Conservation (phyloP, 2,797 vertebrate genomes). For the Salmo trutta region DNA sequence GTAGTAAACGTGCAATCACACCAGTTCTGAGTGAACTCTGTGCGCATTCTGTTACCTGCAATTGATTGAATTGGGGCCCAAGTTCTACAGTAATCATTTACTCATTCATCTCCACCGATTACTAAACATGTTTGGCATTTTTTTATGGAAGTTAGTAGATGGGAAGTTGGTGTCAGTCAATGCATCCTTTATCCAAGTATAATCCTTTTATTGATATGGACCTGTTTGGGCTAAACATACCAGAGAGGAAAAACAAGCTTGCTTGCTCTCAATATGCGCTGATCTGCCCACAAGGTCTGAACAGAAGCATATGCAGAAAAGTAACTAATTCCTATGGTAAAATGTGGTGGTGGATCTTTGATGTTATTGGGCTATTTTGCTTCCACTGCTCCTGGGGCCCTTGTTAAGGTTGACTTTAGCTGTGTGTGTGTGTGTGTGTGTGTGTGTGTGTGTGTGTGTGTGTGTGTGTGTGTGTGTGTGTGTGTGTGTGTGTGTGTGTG, state of each 20-base stretch:
- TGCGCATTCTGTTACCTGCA: not conserved
- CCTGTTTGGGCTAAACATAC: not conserved
- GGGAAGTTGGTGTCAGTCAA: conserved; percentile 18
- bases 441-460: not conserved
- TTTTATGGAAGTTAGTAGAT: not conserved
- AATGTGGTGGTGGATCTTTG: too few relatives aligned
- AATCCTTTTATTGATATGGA: conserved; percentile 32
- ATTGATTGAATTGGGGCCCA: not conserved
- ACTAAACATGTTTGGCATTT: not conserved
- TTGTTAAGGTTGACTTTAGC: not conserved
- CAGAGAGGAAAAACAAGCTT: not conserved
- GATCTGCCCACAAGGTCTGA: not conserved
- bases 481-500: too few relatives aligned
- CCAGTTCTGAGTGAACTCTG: not conserved
- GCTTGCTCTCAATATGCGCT: conserved; percentile 18
- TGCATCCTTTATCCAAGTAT: conserved; percentile 27
- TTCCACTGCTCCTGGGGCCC: too few relatives aligned
- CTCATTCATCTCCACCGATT: not conserved
- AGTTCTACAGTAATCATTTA: too few relatives aligned
- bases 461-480: too few relatives aligned
- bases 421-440: not conserved
- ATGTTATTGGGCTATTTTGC: too few relatives aligned
- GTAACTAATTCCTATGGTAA: too few relatives aligned
- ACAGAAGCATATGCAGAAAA: not conserved
- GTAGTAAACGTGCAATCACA: not conserved